Conservation (phyloP, 1,140 invertebrate species). For the Pseudoatta argentina region DNA sequence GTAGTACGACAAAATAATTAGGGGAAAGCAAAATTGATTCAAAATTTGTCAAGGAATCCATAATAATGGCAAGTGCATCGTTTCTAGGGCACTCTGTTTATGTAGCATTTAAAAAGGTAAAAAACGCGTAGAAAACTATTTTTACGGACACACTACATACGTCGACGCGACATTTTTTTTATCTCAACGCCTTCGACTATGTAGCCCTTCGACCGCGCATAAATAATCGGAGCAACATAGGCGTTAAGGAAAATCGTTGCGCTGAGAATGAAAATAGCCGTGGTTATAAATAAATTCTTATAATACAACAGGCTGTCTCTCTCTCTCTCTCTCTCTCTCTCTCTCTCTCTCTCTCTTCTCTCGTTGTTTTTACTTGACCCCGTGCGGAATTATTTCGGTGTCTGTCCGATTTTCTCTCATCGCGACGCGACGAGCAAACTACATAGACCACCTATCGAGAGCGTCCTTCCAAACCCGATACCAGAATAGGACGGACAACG, state of each 20-base stretch:
- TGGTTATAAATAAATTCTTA: slow-evolving; percentile 60
- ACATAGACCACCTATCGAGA: slow-evolving; percentile 8
- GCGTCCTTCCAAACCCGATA: not conserved
- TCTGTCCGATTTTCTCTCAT: slow-evolving; percentile 4
- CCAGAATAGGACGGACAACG: slow-evolving; percentile 37
- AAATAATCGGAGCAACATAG: slow-evolving; percentile 55
- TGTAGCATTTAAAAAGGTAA: slow-evolving; percentile 43
- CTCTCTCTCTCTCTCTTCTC: not conserved
- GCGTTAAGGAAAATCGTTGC: slow-evolving; percentile 60
- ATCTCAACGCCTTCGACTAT: slow-evolving; percentile 48
- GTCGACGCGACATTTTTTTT: slow-evolving; percentile 57
- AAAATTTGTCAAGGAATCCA: slow-evolving; percentile 13
- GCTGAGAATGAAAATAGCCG: slow-evolving; percentile 53
- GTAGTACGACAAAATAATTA: not conserved
- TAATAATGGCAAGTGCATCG: not conserved
- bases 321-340: too few species aligned
- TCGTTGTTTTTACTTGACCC: slow-evolving; percentile 41
- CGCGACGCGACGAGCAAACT: slow-evolving; percentile 18
- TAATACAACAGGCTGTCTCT: slow-evolving; percentile 42
- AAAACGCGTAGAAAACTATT: slow-evolving; percentile 57
- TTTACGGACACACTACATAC: slow-evolving; percentile 38
- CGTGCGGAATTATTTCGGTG: slow-evolving; percentile 31
- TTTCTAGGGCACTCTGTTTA: slow-evolving; percentile 23
- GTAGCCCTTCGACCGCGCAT: slow-evolving; percentile 59
- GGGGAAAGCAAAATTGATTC: not conserved